Evolutionary conservation across 2,113 vertebrate species (phyloP).

Genomic region (Calyptommatus sinebrachiatus): DNA sequence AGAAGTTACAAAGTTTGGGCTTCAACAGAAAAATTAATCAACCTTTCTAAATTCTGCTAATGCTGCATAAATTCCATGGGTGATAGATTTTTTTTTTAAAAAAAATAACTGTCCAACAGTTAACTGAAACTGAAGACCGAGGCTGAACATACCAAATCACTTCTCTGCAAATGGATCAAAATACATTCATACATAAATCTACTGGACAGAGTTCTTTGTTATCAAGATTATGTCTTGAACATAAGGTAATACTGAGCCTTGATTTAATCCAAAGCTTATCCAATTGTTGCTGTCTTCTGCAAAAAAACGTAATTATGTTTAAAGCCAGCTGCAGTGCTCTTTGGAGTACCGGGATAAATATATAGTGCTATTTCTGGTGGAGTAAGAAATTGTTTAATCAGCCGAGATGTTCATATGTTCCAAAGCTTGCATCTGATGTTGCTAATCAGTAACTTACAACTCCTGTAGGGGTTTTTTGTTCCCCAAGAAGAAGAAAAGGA

Average conservation of each 20-base stretch:
- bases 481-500: slow-evolving; percentile 5
- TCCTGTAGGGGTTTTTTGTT: not conserved
- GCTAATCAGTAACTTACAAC: slow-evolving; percentile 12
- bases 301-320: not conserved
- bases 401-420: not conserved
- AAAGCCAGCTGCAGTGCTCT: not conserved
- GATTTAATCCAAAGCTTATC: not conserved
- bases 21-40: not conserved
- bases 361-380: not conserved
- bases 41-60: not conserved
- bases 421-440: not conserved
- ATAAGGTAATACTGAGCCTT: not conserved
- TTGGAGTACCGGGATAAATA: slow-evolving; percentile 3
- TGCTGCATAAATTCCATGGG: not conserved
- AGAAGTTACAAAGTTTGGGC: too few relatives aligned
- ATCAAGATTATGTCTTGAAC: not conserved
- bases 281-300: not conserved
- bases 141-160: not conserved
- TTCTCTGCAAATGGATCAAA: not conserved
- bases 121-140: not conserved
- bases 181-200: not conserved
- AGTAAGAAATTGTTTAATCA: slow-evolving; percentile 27
- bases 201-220: not conserved
- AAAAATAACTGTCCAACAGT: not conserved
- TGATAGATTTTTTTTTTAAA: not conserved